phyloP scores from a whole-genome alignment of 1,140 invertebrate species.

The Drosophila ogumai region DNA sequence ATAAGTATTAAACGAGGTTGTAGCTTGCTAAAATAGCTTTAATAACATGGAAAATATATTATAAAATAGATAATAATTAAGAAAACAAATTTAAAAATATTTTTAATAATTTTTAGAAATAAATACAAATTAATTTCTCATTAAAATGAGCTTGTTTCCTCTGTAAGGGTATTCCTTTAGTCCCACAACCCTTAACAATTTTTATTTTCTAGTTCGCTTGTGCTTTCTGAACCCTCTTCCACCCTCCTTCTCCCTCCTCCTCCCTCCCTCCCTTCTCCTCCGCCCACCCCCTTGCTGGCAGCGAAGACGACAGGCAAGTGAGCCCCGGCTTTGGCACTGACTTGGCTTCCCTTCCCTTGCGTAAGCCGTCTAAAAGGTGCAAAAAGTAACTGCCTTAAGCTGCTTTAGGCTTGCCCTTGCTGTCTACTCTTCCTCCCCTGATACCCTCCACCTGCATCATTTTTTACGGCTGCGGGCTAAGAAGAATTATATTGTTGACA shows the following conservation, averaged over 20 bases:
- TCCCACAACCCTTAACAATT: too few species aligned
- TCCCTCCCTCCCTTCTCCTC: too few species aligned
- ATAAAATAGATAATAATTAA: too few species aligned
- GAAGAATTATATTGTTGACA: constrained; percentile 62
- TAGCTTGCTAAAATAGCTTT: neutral
- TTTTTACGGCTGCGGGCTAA: constrained; percentile 49
- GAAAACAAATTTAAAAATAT: too few species aligned
- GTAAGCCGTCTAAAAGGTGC: constrained; percentile 78
- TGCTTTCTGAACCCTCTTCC: neutral
- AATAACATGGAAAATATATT: too few species aligned
- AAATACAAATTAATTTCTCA: too few species aligned
- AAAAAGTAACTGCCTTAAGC: constrained; percentile 82
- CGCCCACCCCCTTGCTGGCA: constrained; percentile 13
- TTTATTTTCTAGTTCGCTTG: constrained; percentile 9
- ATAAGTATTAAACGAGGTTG: neutral
- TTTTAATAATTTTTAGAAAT: too few species aligned
- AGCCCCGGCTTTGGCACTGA: constrained; percentile 62
- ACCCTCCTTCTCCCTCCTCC: neutral
- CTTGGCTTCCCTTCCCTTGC: constrained; percentile 58
- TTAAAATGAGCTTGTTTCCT: too few species aligned
- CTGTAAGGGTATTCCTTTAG: constrained; percentile 1
- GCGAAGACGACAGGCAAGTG: constrained; percentile 51
- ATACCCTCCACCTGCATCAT: constrained; percentile 35
- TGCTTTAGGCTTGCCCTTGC: constrained; percentile 49
- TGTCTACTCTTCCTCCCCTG: neutral